A percentile compares a stretch with the other conserved stretches of the same genome.
Conservation (phyloP, 1,140 invertebrate genomes). For the Dendrolimus punctatus region DNA sequence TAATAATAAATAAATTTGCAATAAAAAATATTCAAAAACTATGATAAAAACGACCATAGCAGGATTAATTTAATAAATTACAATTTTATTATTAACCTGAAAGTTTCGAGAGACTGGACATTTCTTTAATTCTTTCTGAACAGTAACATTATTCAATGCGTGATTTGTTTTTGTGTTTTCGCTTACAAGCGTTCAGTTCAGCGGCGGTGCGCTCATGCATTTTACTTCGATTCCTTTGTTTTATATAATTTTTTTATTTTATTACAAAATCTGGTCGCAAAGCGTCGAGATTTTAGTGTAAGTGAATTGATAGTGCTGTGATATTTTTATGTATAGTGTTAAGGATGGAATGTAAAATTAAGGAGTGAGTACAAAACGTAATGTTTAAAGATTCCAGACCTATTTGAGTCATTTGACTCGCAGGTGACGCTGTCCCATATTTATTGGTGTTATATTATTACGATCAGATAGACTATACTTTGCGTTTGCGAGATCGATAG, state of each 20-base stretch:
- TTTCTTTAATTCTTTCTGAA: background rate
- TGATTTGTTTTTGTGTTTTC: background rate
- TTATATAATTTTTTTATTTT: slow-evolving; percentile 45
- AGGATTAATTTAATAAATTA: too few relatives aligned
- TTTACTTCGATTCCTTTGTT: slow-evolving; percentile 63
- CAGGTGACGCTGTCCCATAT: too few relatives aligned
- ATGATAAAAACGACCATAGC: too few relatives aligned
- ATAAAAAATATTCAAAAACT: too few relatives aligned
- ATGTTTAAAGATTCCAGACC: slow-evolving; percentile 27
- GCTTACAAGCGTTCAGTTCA: slow-evolving; percentile 1
- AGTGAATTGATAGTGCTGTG: slow-evolving; percentile 71
- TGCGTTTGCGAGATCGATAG: too few relatives aligned
- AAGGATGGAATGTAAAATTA: slow-evolving; percentile 55
- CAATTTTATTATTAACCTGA: too few relatives aligned
- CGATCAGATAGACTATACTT: too few relatives aligned
- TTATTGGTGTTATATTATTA: too few relatives aligned
- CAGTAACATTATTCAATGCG: background rate
- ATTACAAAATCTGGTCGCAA: slow-evolving; percentile 46
- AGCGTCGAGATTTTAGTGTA: slow-evolving; percentile 59
- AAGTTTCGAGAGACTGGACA: too few relatives aligned
- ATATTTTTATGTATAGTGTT: slow-evolving; percentile 68
- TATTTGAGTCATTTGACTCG: too few relatives aligned
- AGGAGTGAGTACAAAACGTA: slow-evolving; percentile 56
- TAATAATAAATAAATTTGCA: too few relatives aligned
- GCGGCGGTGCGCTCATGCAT: slow-evolving; percentile 42